Conservation (phyloP, 2,113 vertebrate genomes). For the Carollia perspicillata region DNA sequence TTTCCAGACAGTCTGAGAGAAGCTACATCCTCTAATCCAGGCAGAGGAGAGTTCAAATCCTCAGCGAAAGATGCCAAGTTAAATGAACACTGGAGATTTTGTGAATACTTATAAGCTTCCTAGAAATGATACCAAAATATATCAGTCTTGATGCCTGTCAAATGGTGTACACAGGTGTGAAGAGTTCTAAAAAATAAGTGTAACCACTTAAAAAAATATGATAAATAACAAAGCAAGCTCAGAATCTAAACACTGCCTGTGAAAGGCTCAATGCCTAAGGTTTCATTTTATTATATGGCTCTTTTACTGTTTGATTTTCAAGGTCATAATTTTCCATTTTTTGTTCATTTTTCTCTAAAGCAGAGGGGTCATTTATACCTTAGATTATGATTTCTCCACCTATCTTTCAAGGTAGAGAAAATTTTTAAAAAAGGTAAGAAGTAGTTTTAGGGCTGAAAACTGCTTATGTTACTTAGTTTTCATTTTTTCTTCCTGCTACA, state of each 20-base stretch:
- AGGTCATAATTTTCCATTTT: neutral
- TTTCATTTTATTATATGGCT: neutral
- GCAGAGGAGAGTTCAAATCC: neutral
- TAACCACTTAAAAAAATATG: neutral
- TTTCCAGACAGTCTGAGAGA: constrained; percentile 24
- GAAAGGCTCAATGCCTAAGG: neutral
- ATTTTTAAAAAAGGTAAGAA: neutral
- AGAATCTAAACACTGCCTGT: neutral
- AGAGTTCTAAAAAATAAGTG: neutral
- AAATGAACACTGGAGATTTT: neutral
- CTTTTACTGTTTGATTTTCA: neutral
- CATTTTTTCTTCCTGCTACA: neutral
- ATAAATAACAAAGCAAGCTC: neutral
- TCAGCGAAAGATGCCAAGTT: neutral
- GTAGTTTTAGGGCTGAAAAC: neutral
- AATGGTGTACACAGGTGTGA: neutral
- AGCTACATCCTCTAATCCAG: neutral
- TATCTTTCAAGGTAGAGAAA: neutral
- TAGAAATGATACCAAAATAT: neutral
- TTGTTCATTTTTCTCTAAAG: neutral
- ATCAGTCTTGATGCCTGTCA: neutral
- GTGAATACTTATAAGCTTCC: neutral
- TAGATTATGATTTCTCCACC: neutral
- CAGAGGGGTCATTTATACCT: neutral
- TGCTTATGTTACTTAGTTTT: neutral